phyloP scores from a whole-genome alignment of 2,113 vertebrate genomes.

The Tyrannus savana region DNA sequence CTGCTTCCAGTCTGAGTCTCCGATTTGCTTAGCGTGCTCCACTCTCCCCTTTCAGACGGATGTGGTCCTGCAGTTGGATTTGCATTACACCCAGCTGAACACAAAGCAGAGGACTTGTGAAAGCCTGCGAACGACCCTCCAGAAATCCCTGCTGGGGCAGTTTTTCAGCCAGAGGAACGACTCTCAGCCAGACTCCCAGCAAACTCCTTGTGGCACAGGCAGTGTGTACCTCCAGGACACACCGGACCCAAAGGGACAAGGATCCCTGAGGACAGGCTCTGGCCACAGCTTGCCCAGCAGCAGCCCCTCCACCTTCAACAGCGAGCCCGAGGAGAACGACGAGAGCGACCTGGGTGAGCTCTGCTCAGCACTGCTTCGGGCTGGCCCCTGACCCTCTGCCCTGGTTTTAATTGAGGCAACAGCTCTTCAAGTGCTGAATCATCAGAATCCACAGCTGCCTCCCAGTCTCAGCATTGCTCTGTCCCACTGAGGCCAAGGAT shows the following conservation, averaged over 20 bases:
- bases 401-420: background rate
- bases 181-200: background rate
- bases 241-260: background rate
- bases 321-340: conserved; percentile 84
- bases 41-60: conserved; percentile 64
- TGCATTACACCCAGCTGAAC: conserved; percentile 75
- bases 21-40: background rate
- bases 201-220: background rate
- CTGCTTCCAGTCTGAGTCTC: background rate
- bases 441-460: background rate
- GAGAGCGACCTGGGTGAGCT: conserved; percentile 74
- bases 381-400: background rate
- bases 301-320: conserved; percentile 56
- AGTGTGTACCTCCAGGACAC: background rate
- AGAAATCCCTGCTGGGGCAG: conserved; percentile 76
- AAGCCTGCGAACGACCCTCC: conserved; percentile 70
- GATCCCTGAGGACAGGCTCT: conserved; percentile 67
- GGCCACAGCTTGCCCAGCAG: conserved; percentile 41
- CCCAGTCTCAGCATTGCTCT: rapidly evolving
- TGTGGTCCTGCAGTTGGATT: conserved; percentile 77
- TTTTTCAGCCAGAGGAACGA: conserved; percentile 55
- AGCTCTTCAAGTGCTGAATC: background rate
- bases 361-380: background rate
- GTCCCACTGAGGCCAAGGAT: background rate
- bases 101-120: conserved; percentile 73